Base-by-base conservation (phyloP, 2,113 vertebrate species). In the Grammomys dolichurus region DNA sequence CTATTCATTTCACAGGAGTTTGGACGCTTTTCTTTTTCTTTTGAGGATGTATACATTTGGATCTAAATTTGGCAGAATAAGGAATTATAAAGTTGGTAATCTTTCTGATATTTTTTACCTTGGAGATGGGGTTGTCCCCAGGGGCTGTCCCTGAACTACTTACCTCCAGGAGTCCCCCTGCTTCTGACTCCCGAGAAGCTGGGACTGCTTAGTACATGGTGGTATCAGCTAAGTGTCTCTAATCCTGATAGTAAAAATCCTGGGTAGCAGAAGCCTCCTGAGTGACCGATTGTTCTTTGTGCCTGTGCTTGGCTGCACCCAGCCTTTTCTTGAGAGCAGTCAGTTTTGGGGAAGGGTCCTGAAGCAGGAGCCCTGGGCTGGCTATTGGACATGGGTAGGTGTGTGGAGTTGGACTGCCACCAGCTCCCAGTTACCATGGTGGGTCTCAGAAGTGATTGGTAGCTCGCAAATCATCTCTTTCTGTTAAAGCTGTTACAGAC, bases 381-480 rank as follows among this genome's bases (percentile, higher is more conserved):
- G 0, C n/a, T 1, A 22, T 65, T 48, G 1, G 1, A 12, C 2
- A 7, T 58, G 26, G 17, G 77, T 31, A n/a, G 88, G 78, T 81
- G 0, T 0, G 51, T 78, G 94, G 73, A 0, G 0, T 1, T 7
- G 0, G 0, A 31, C 94, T 0, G 0, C 96, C 92, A 22, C 58
- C 72, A 63, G 36, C 40, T 46, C 65, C 70, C 72, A 0, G 56
- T 75, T 0, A 0, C 76, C 69, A 43, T 0, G 0, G 24, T 20
- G 13, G 46, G 76, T 17, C 58, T 31, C 48, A 88, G 63, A 58
- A 54, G 46, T 87, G 5, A 1, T 43, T 94, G n/a, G 12, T 90
- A 76, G 72, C 58, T 73, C 78, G 13, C 46, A 20, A 8, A 60
- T 69, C 46, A 0, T 70, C 48, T 73, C 78, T 43, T 54, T 10